Evolutionary conservation across 2,113 vertebrate genomes (phyloP).

Genomic region (Rhinopithecus roxellana): DNA sequence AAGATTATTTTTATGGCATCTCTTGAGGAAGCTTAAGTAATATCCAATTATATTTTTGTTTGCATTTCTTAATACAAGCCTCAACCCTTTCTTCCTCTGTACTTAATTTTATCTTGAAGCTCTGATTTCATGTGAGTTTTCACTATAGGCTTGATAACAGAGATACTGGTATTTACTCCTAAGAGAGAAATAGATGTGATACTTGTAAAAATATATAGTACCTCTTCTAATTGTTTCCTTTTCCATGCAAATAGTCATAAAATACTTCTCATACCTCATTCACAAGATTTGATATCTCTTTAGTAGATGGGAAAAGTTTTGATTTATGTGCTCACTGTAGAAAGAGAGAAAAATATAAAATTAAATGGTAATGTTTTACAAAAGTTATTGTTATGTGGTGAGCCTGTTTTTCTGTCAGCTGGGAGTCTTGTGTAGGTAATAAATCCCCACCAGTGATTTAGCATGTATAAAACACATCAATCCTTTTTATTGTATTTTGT

Average conservation of each 20-base stretch:
- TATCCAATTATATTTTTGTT: conserved; percentile 48
- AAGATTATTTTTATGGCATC: not conserved
- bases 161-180: conserved; percentile 2
- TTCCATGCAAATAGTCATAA: not conserved
- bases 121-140: conserved; percentile 36
- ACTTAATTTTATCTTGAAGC: conserved; percentile 26
- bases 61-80: not conserved
- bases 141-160: not conserved
- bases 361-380: conserved; percentile 47
- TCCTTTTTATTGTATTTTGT: conserved; percentile 66
- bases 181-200: not conserved
- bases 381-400: conserved; percentile 59
- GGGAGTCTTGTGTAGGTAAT: conserved; percentile 63
- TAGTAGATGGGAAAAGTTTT: not conserved
- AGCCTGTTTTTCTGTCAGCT: conserved; percentile 55
- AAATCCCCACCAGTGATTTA: conserved; percentile 68
- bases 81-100: not conserved
- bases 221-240: conserved; percentile 37
- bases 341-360: conserved; percentile 61
- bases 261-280: not conserved
- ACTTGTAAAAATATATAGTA: not conserved
- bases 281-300: conserved; percentile 23
- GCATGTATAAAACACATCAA: conserved; percentile 71
- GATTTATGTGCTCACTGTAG: conserved; percentile 37
- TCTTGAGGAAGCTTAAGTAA: not conserved